phyloP scores from a whole-genome alignment of 2,888 invertebrate species.

The Chymomyza procnemis region DNA sequence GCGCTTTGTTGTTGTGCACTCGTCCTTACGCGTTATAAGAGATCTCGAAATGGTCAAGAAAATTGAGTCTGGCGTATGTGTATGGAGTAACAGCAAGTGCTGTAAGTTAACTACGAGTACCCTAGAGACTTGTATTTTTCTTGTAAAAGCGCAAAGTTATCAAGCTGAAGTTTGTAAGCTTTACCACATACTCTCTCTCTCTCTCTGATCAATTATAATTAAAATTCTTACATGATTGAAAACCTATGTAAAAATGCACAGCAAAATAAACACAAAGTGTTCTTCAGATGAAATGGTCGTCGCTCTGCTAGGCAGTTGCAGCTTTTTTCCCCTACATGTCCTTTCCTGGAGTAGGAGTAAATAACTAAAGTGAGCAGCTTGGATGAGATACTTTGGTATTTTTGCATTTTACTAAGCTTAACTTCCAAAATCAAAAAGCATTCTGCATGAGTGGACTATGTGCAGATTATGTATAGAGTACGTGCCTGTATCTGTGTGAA shows the following conservation, averaged over 20 bases:
- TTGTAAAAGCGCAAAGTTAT: too few relatives aligned
- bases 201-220: too few relatives aligned
- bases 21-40: constrained; percentile 54
- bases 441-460: constrained; percentile 37
- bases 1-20: constrained; percentile 47
- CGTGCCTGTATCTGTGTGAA: constrained; percentile 2
- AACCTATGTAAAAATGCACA: background rate
- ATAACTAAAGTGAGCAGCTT: background rate
- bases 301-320: too few relatives aligned
- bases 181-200: too few relatives aligned
- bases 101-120: too few relatives aligned
- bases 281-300: background rate
- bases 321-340: too few relatives aligned
- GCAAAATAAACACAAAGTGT: background rate
- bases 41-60: constrained; percentile 51
- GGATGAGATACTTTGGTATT: background rate
- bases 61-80: constrained; percentile 41
- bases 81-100: background rate
- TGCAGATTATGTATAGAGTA: constrained; percentile 5
- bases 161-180: too few relatives aligned
- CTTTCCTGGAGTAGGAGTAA: too few relatives aligned
- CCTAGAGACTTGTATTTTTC: background rate
- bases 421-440: constrained; percentile 49
- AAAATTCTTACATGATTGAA: background rate
- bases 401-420: constrained; percentile 23